Percentiles rank a stretch among this genome's conserved stretches.
Evolutionary conservation across 1,140 invertebrate genomes (phyloP).

Genomic region (Forficula auricularia): DNA sequence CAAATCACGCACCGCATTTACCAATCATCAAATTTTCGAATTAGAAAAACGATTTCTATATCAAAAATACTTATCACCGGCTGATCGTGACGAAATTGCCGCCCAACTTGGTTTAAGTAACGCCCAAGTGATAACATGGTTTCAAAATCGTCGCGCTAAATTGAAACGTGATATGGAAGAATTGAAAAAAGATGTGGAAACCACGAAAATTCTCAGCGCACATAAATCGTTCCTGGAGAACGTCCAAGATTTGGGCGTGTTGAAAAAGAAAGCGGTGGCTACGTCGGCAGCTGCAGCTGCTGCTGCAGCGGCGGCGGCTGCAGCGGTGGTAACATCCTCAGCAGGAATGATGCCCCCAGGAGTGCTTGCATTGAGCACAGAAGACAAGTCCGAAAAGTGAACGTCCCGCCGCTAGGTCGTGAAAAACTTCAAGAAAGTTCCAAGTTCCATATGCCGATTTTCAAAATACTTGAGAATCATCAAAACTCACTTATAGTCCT

Average conservation of each 20-base stretch:
- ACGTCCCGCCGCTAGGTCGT: no score
- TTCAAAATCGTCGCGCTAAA: slow-evolving; percentile 92
- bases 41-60: slow-evolving; percentile 91
- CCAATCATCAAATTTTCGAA: slow-evolving; percentile 96
- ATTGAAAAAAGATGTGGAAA: slow-evolving; percentile 91
- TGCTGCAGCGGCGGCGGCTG: neutral
- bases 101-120: slow-evolving; percentile 82
- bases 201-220: slow-evolving; percentile 62
- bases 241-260: slow-evolving; percentile 70
- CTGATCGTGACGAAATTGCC: slow-evolving; percentile 91
- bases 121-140: slow-evolving; percentile 96
- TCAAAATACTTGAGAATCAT: no score
- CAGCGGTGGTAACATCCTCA: neutral
- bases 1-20: slow-evolving; percentile 94
- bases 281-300: slow-evolving; percentile 26
- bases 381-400: no score
- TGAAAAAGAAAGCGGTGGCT: slow-evolving; percentile 67
- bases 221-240: slow-evolving; percentile 78
- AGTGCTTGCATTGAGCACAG: no score
- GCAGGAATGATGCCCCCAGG: no score
- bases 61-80: slow-evolving; percentile 93
- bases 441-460: no score
- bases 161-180: slow-evolving; percentile 96
- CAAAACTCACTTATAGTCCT: no score
- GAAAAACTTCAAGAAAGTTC: no score